These are phyloP conservation scores for Mya arenaria DNA, from an alignment of 1,140 invertebrate species.

Conservation along the genomic window DNA sequence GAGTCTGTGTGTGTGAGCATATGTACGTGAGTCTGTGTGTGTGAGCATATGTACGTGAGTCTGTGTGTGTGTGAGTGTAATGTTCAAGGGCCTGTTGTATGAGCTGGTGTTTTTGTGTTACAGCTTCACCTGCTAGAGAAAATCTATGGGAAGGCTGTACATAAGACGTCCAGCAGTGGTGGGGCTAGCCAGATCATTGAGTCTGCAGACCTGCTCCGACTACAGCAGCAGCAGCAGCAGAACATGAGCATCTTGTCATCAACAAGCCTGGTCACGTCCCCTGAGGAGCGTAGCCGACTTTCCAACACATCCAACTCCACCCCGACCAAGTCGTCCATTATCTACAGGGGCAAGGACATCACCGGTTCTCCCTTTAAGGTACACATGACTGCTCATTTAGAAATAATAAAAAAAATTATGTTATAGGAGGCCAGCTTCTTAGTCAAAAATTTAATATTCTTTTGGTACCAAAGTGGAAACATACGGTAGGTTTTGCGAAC, in stretches of 20 bases:
- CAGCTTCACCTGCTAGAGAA: slow-evolving; percentile 91
- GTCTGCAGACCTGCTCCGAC: slow-evolving; percentile 89
- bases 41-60: too few relatives aligned
- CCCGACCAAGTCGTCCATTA: slow-evolving; percentile 11
- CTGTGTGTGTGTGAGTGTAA: too few relatives aligned
- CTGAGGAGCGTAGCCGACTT: background rate
- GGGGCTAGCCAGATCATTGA: slow-evolving; percentile 88
- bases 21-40: too few relatives aligned
- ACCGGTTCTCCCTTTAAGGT: slow-evolving; percentile 75
- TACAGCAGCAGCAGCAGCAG: slow-evolving; percentile 73
- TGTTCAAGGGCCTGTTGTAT: too few relatives aligned
- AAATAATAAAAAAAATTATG: too few relatives aligned
- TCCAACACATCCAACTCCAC: slow-evolving; percentile 14
- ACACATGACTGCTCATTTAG: background rate
- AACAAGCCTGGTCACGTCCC: background rate
- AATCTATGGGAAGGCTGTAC: slow-evolving; percentile 91
- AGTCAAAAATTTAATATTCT: too few relatives aligned
- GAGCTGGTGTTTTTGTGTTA: too few relatives aligned
- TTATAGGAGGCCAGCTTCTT: too few relatives aligned
- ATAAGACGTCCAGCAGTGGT: slow-evolving; percentile 77
- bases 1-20: too few relatives aligned
- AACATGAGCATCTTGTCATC: slow-evolving; percentile 15
- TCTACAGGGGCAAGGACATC: slow-evolving; percentile 56
- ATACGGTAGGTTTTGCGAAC: too few relatives aligned
- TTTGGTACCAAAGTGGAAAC: too few relatives aligned